Evolutionary conservation across 2,888 invertebrate genomes (phyloP), one percentile per base, ranked within the genome.

Genomic region (Oegoconia quadripuncta): DNA sequence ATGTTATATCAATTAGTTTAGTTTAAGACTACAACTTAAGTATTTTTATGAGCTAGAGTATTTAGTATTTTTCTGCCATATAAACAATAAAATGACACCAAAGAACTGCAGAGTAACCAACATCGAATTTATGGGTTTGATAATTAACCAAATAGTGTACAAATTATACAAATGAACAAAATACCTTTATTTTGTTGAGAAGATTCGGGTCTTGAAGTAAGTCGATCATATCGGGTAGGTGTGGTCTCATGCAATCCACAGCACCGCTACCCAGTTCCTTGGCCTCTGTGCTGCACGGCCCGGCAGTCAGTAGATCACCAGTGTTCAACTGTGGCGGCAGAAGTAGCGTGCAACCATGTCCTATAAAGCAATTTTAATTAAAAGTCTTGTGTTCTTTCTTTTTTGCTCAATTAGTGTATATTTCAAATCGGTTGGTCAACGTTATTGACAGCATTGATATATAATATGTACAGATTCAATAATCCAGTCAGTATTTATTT

Each of bases 151-250:
- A n/a, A n/a, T n/a, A n/a, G n/a, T n/a, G n/a, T 23, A 23, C 23
- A 23, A 8, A 11, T 20, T 12, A 3, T 22, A 13, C 13, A 12
- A 18, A 15, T 2, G 13, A 23, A 7, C 11, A 29, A n/a, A 88
- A 50, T 73, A 97, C 97, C 93, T 98, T 99, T 50, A 99, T 93
- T 90, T 98, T 98, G 57, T 95, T 96, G 38, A 99, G 90, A 1
- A 98, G 96, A 68, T 99, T 97, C 49, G 98, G 95, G 78, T 99
- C 99, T 7, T 96, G 94, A 47, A 99, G 89, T 74, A 99, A 96
- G 49, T 99, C 99, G 27, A 99, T 89, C 52, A 97, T 94, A 76
- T 99, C 99, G 14, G 92, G 92, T 38, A 99, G 90, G 74, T 98
- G 96, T 41, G 95, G 94, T 16, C 96, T 90, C 92, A 99, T 93